Base-by-base conservation (phyloP, 2,113 vertebrate genomes). In the Gadus chalcogrammus region DNA sequence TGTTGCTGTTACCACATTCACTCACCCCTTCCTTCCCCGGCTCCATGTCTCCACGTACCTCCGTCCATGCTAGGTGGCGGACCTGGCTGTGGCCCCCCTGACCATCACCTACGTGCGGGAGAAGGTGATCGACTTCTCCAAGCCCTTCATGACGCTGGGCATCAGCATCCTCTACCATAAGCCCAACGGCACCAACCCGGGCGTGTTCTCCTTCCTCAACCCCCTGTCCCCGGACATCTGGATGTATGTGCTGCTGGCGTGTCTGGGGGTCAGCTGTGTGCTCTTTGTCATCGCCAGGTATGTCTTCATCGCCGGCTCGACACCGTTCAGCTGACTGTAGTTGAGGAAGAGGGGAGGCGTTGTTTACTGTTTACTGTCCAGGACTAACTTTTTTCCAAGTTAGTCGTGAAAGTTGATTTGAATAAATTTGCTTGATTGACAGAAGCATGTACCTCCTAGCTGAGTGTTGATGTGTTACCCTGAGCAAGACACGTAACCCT, bases 261-360 rank as follows among this genome's bases (percentile, higher is more conserved):
- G 97, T 85, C 92, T 99, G 2, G 97, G 97, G 53, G 97, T 99
- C 88, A 98, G 97, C 79, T 99, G 97, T 75, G 96, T 98, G 17
- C 95, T 99, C 70, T 99, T 99, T 76, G 97, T 99, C 80, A 98
- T 99, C 4, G 97, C 97, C 82, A 98, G 97, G 97, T 99, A 93
- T 13, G 42, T 48, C n/a, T n/a, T n/a, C n/a, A n/a, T n/a, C n/a
- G n/a, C 42, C 42, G 1, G 7, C 42, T 48, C 8, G 42, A 48
- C 12, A 13, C 42, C 42, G 42, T 7, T 48, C 42, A 48, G 42
- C 42, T 48, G 42, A 48, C 42, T 48, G 42, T 48, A 9, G 42
- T 11, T 48, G 42, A 48, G 12, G 42, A 48, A 13, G 42, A 48
- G 42, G 42, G 42, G 42, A 48, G 42, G 42, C 12, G 9, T 0